These are phyloP conservation scores for Pampus argenteus DNA, from an alignment of 2,797 vertebrate genomes.

Conservation along the genomic window DNA sequence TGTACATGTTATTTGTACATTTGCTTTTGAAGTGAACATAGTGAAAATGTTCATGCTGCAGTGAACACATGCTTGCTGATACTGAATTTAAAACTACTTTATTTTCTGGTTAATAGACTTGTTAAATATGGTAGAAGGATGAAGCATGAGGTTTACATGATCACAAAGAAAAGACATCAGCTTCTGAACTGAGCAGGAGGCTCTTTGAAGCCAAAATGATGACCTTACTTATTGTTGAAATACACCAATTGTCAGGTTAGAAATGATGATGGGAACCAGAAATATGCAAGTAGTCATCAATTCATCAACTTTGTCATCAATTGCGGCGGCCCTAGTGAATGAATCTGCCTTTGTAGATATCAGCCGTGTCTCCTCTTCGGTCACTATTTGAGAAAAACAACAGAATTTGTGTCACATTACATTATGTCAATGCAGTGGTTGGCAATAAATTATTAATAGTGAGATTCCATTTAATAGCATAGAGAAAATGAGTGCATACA, in stretches of 20 bases:
- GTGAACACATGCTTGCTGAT: background rate
- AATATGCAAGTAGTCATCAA: no score
- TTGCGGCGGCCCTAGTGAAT: background rate
- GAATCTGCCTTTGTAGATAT: background rate
- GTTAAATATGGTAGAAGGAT: background rate
- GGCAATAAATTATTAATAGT: background rate
- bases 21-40: background rate
- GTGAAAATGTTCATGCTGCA: background rate
- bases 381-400: no score
- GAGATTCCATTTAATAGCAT: background rate
- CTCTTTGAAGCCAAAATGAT: background rate
- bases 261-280: background rate
- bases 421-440: background rate
- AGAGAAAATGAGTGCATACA: background rate
- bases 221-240: background rate
- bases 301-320: slow-evolving; percentile 8
- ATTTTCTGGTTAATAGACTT: background rate
- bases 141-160: background rate
- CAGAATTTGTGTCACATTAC: no score
- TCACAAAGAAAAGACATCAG: background rate
- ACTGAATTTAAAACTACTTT: background rate
- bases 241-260: background rate
- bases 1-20: background rate
- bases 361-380: background rate
- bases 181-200: background rate